Conservation (phyloP, 2,888 invertebrate species). For the Monochamus alternatus region DNA sequence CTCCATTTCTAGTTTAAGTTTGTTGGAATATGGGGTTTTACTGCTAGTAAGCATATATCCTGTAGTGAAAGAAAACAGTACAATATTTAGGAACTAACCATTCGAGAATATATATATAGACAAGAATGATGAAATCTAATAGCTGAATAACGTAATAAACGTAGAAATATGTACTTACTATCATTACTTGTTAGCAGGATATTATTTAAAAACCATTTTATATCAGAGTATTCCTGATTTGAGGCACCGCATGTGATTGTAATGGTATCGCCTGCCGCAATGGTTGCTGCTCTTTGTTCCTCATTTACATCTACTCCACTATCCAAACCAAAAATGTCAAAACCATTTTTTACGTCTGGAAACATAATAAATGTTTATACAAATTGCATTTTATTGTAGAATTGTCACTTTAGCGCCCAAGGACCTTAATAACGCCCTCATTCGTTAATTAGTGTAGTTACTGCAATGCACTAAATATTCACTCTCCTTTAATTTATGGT, state of each 20-base stretch:
- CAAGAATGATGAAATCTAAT: too few species aligned
- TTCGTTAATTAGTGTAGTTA: too few species aligned
- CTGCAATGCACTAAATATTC: too few species aligned
- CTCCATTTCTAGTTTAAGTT: constrained; percentile 50
- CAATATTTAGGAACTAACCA: background rate
- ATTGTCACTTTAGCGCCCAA: too few species aligned
- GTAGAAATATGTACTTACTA: constrained; percentile 35
- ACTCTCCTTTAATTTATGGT: too few species aligned
- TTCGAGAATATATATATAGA: too few species aligned
- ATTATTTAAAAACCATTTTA: constrained; percentile 71
- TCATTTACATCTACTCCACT: constrained; percentile 64
- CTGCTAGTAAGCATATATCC: constrained; percentile 45
- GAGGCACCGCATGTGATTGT: constrained; percentile 76
- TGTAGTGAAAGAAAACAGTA: constrained; percentile 30
- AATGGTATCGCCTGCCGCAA: constrained; percentile 74
- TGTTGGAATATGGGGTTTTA: constrained; percentile 55
- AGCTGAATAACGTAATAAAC: too few species aligned
- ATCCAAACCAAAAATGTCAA: constrained; percentile 70
- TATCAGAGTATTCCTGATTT: constrained; percentile 71
- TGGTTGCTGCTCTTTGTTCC: constrained; percentile 51
- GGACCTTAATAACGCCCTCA: too few species aligned
- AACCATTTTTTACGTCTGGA: constrained; percentile 71
- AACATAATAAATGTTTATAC: constrained; percentile 8
- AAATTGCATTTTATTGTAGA: too few species aligned
- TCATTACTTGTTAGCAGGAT: constrained; percentile 22